These are phyloP conservation scores for Mormyrops attenuatus DNA, from an alignment of 2,797 vertebrate genomes.

Conservation along the genomic window DNA sequence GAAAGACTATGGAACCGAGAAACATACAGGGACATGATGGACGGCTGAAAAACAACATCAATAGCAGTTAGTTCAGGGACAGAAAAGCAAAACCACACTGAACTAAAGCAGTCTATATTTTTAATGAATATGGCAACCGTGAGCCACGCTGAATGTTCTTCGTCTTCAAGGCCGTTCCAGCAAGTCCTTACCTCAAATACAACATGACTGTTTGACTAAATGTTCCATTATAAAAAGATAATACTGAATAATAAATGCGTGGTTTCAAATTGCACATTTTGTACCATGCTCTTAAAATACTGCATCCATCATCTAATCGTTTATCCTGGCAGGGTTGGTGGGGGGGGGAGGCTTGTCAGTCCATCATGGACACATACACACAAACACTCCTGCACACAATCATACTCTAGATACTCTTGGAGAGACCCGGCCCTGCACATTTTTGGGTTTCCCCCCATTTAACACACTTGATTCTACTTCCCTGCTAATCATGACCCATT, in stretches of 20 bases:
- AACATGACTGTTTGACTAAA: neutral
- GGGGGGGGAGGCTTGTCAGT: neutral
- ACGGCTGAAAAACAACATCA: neutral
- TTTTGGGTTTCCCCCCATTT: neutral
- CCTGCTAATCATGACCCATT: neutral
- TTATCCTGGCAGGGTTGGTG: neutral
- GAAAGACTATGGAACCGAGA: neutral
- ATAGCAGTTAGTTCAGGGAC: neutral
- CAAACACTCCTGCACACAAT: neutral
- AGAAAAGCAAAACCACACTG: neutral
- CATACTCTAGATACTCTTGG: neutral
- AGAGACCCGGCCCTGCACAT: neutral
- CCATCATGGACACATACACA: neutral
- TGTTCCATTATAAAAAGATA: neutral
- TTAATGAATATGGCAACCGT: neutral
- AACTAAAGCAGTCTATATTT: neutral
- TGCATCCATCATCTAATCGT: neutral
- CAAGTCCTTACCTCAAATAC: neutral
- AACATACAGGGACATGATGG: neutral
- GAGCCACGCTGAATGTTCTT: neutral
- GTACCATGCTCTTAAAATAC: neutral
- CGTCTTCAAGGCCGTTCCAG: neutral
- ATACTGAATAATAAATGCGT: neutral
- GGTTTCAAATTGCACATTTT: neutral
- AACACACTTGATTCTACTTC: neutral